A percentile compares a stretch with the other conserved stretches of the same genome.
These are phyloP conservation scores for Apostichopus leukothele DNA, from an alignment of 53 echinoderm and acorn worm species.

Conservation along the genomic window DNA sequence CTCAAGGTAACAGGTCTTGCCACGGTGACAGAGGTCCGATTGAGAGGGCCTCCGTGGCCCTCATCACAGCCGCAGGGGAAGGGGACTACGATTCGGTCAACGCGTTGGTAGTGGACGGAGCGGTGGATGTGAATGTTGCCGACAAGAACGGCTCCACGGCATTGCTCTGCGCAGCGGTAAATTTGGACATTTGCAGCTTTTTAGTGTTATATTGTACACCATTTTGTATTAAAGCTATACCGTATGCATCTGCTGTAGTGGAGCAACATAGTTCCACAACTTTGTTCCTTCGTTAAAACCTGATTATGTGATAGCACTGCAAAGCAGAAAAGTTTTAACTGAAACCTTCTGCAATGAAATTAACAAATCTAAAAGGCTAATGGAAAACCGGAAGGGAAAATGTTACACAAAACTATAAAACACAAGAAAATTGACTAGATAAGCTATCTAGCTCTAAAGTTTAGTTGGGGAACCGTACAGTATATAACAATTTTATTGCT, in stretches of 20 bases:
- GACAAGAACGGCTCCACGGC: constrained; percentile 77
- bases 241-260: not conserved
- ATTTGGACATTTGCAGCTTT: not conserved
- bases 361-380: too few species aligned
- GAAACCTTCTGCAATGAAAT: too few species aligned
- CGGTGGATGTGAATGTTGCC: constrained; percentile 85
- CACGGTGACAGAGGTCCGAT: constrained; percentile 79
- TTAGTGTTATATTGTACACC: not conserved
- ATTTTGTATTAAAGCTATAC: not conserved
- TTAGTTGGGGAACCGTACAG: too few species aligned
- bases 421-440: too few species aligned
- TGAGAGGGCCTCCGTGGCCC: constrained; percentile 71
- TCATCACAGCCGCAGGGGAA: constrained; percentile 64
- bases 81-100: constrained; percentile 72
- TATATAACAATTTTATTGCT: too few species aligned
- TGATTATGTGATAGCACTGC: too few species aligned
- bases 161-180: constrained; percentile 88
- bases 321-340: too few species aligned
- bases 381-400: too few species aligned
- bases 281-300: too few species aligned
- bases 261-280: not conserved
- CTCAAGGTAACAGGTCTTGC: constrained; percentile 67
- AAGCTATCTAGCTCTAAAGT: too few species aligned
- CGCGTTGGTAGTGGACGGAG: constrained; percentile 63
- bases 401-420: too few species aligned